phyloP scores from a whole-genome alignment of 1,140 invertebrate species.

The Eumaeus atala region DNA sequence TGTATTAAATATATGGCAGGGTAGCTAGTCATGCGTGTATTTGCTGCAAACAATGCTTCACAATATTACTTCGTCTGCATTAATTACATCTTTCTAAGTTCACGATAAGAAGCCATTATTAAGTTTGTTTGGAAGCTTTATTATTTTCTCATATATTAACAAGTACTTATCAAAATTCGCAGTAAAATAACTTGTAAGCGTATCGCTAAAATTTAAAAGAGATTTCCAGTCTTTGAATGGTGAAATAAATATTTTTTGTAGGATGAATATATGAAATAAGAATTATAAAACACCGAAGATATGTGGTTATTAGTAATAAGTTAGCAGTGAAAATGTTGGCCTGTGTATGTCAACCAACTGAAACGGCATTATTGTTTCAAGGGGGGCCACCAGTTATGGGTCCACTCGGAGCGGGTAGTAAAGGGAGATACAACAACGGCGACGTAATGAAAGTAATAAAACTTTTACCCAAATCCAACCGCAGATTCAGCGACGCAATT shows the following conservation, averaged over 20 bases:
- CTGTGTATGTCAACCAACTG: conserved; percentile 77
- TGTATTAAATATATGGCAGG: background rate
- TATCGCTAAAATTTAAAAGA: background rate
- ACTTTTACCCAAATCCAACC: conserved; percentile 42
- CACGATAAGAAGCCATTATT: background rate
- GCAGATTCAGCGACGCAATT: conserved; percentile 37
- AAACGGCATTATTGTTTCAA: conserved; percentile 70
- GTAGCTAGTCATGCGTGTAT: background rate
- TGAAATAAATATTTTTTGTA: background rate
- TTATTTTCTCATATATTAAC: too few species aligned
- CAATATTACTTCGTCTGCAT: background rate
- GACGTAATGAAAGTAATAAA: conserved; percentile 53
- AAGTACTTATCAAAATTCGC: too few species aligned
- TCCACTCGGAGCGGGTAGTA: conserved; percentile 53
- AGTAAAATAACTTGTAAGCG: background rate
- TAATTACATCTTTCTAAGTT: background rate
- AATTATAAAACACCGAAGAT: conserved; percentile 35
- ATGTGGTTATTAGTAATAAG: conserved; percentile 50
- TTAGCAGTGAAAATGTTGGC: conserved; percentile 73
- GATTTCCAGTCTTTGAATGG: conserved; percentile 1
- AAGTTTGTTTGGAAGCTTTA: background rate
- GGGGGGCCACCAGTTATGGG: conserved; percentile 69
- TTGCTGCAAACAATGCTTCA: conserved; percentile 3
- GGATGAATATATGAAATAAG: conserved; percentile 3
- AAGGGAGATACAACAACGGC: conserved; percentile 39